phyloP scores from a whole-genome alignment of 2,797 vertebrate genomes.

The Limnodromus scolopaceus region DNA sequence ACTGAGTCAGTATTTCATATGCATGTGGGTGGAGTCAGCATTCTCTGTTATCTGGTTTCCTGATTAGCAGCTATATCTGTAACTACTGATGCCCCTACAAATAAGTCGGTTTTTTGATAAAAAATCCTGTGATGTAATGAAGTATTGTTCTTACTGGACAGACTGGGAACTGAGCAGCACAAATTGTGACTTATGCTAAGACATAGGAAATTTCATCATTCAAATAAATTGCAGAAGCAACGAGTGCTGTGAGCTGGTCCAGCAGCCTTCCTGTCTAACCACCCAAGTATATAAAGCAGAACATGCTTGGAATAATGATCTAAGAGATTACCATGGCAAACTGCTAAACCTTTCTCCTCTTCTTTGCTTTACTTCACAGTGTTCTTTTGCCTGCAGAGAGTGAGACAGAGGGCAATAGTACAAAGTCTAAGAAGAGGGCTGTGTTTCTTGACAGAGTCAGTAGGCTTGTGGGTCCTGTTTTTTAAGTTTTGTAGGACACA shows the following conservation, averaged over 20 bases:
- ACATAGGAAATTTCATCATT: neutral
- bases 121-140: neutral
- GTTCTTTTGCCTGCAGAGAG: neutral
- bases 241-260: fast-evolving
- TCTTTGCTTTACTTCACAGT: neutral
- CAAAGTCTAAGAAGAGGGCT: neutral
- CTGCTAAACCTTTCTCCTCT: neutral
- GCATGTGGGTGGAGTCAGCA: too few relatives aligned
- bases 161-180: neutral
- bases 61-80: neutral
- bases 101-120: neutral
- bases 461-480: neutral
- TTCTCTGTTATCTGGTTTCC: neutral
- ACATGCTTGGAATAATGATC: neutral
- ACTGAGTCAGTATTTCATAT: neutral
- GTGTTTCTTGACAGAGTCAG: neutral
- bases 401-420: neutral
- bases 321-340: neutral
- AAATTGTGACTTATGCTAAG: neutral
- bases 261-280: neutral
- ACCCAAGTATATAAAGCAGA: neutral
- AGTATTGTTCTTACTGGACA: neutral
- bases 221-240: neutral
- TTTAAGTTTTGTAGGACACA: neutral
- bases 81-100: neutral